Evolutionary conservation across 2,113 vertebrate genomes (phyloP).

Genomic region (Prunella himalayana): DNA sequence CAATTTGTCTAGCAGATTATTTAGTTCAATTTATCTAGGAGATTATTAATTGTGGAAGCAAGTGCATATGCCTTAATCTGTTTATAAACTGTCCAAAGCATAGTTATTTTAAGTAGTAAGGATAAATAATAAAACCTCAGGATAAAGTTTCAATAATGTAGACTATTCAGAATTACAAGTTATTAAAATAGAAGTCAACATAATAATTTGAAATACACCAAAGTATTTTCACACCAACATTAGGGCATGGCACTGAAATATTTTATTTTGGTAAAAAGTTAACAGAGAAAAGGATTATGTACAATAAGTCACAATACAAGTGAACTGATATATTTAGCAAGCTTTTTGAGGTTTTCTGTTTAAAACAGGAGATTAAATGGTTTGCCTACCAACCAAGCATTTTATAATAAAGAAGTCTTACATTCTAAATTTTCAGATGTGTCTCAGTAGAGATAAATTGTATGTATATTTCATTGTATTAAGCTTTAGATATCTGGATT

Average conservation of each 20-base stretch:
- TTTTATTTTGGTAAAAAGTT: neutral
- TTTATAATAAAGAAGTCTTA: neutral
- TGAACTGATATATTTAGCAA: neutral
- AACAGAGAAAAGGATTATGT: neutral
- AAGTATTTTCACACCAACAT: neutral
- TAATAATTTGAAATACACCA: neutral
- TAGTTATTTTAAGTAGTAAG: neutral
- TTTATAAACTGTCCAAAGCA: conserved; percentile 17
- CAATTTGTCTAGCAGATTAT: neutral
- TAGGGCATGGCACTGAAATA: neutral
- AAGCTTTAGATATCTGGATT: neutral
- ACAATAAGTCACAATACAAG: neutral
- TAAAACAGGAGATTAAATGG: neutral
- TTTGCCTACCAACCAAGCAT: neutral
- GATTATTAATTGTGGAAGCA: neutral
- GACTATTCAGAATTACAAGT: neutral
- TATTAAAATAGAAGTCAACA: neutral
- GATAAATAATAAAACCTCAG: neutral
- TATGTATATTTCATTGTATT: neutral
- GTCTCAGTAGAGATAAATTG: neutral
- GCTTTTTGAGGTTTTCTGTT: neutral
- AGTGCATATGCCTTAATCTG: neutral
- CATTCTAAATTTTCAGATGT: neutral
- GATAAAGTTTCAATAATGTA: neutral
- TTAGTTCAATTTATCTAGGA: neutral